These are phyloP conservation scores for Apodemus sylvaticus DNA, from an alignment of 2,113 vertebrate genomes.

Conservation along the genomic window DNA sequence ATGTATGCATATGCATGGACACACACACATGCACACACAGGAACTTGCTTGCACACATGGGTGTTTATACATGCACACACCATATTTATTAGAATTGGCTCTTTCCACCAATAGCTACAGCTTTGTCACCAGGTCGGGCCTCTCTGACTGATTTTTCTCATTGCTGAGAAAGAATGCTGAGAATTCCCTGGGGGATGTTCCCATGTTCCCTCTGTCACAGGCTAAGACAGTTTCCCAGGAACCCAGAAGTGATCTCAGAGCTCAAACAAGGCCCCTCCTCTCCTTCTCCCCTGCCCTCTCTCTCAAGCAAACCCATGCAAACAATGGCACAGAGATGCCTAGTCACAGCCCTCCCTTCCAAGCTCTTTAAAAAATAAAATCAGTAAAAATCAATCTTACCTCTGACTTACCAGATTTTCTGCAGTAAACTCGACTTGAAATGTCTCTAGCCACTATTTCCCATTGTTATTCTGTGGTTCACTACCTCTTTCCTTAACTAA, in stretches of 20 bases:
- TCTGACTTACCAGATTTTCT: constrained; percentile 15
- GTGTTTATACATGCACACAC: not conserved
- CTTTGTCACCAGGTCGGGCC: not conserved
- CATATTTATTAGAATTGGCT: not conserved
- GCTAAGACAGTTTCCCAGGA: not conserved
- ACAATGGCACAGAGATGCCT: not conserved
- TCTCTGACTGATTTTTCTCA: not conserved
- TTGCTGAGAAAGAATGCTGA: not conserved
- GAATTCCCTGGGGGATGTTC: not conserved
- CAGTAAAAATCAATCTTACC: not conserved
- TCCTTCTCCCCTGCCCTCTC: not conserved
- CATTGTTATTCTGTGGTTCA: not conserved
- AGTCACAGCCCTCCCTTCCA: not conserved
- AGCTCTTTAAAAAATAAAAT: not conserved
- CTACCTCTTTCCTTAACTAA: not conserved
- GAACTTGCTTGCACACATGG: not conserved
- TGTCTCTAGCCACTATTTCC: not conserved
- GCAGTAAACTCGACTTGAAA: constrained; percentile 20
- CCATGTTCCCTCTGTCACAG: not conserved
- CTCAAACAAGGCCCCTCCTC: not conserved
- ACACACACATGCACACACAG: not conserved
- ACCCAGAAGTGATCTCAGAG: not conserved
- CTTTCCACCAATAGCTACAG: not conserved
- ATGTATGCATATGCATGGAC: not conserved
- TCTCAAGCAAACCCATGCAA: not conserved